These are phyloP conservation scores for Phorcus lineatus DNA, from an alignment of 2,888 invertebrate genomes.

Conservation along the genomic window DNA sequence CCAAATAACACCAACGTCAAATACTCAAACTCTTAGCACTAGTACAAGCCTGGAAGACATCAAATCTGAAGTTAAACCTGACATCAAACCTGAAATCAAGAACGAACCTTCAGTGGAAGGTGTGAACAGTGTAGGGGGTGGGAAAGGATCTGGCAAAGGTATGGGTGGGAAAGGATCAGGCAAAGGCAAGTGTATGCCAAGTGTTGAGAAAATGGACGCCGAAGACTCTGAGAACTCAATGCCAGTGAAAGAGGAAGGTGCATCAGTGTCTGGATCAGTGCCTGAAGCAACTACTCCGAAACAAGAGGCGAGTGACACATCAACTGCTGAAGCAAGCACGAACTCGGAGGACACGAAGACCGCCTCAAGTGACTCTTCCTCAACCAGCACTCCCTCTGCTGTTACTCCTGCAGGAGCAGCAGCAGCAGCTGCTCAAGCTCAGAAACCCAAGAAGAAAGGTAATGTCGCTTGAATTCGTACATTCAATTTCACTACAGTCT, in stretches of 20 bases:
- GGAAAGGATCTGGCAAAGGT: not conserved
- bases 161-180: not conserved
- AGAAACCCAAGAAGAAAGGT: conserved; percentile 43
- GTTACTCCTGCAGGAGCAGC: conserved; percentile 41
- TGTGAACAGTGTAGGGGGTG: conserved; percentile 21
- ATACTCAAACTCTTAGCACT: conserved; percentile 25
- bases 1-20: conserved; percentile 21
- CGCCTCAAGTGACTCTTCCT: not conserved
- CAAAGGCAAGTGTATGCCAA: conserved; percentile 22
- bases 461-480: not conserved
- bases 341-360: conserved; percentile 10
- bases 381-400: conserved; percentile 41
- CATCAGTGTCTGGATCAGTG: not conserved
- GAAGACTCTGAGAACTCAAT: conserved; percentile 14
- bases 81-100: conserved; percentile 56
- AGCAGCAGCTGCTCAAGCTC: conserved; percentile 24
- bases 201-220: conserved; percentile 19
- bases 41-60: conserved; percentile 39
- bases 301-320: conserved; percentile 1
- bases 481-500: not conserved
- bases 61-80: conserved; percentile 58
- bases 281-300: conserved; percentile 17
- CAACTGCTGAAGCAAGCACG: conserved; percentile 12
- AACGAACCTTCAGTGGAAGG: conserved; percentile 39
- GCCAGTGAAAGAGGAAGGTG: conserved; percentile 36